Evolutionary conservation across 2,797 vertebrate species (phyloP), one percentile per base, ranked within the genome.

Genomic region (Graptemys geographica): DNA sequence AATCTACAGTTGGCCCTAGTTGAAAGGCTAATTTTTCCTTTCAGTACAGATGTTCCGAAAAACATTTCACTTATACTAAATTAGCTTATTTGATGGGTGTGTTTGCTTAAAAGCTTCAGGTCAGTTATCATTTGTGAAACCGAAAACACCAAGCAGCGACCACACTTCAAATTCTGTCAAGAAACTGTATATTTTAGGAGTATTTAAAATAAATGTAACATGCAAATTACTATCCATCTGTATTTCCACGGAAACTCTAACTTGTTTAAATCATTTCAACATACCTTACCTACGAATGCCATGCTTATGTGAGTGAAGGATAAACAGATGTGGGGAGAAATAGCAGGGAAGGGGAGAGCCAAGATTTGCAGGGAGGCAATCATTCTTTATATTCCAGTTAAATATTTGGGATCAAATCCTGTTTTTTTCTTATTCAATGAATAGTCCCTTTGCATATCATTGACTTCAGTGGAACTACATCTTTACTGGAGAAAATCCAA

Each of bases 71-170:
- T 94, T 3, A 1, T 0, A 0, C 88, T 95, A 83, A 90, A 83
- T 93, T 84, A 37, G 44, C 80, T 89, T 25, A 65, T 85, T 80
- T 91, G 81, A 56, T 94, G 79, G 84, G 12, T 41, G 13, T 78
- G 51, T 95, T 94, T 88, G 57, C 72, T 89, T 87, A 74, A 57
- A 90, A 89, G 83, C 90, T 94, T 94, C 84, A 78, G 83, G 87
- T 51, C 90, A 49, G 33, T 93, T 90, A 72, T 19, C 90, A 91
- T 2, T 94, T 83, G 83, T 92, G 80, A 92, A 94, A 82, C 74
- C 62, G 62, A 47, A 89, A 88, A 57, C 92, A 87, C 18, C 25
- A 69, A 96, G 83, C 62, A 49, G 59, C 4, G 27, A 49, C 47
- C 59, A 53, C 15, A 15, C 49, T 89, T 93, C 7, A 41, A 72